These are phyloP conservation scores for Amazona finschi DNA, from an alignment of 2,797 vertebrate genomes.

Conservation along the genomic window DNA sequence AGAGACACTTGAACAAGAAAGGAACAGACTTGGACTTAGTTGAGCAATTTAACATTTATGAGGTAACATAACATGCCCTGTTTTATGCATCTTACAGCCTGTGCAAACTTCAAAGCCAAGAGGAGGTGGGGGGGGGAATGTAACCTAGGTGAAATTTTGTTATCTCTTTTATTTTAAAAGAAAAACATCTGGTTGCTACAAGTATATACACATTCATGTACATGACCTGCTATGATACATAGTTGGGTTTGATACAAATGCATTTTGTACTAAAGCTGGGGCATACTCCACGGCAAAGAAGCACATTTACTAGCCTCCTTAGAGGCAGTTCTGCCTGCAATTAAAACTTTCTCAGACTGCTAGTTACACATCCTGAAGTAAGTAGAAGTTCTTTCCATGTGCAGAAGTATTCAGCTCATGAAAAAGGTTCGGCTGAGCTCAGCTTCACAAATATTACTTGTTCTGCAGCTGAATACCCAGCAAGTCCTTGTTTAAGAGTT, in stretches of 20 bases:
- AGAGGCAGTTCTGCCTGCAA: neutral
- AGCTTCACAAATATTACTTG: neutral
- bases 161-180: constrained; percentile 52
- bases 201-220: neutral
- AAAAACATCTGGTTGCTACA: constrained; percentile 29
- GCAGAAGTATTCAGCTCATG: neutral
- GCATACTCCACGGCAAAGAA: neutral
- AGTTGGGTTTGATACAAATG: neutral
- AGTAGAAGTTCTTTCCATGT: neutral
- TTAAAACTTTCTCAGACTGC: constrained; percentile 17
- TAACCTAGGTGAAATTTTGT: constrained; percentile 33
- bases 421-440: neutral
- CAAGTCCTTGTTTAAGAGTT: neutral
- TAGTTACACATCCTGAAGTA: neutral
- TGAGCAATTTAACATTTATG: constrained; percentile 96
- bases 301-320: neutral
- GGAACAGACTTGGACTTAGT: constrained; percentile 93
- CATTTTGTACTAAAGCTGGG: neutral
- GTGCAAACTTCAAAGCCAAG: constrained; percentile 17
- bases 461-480: neutral
- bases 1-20: constrained; percentile 91
- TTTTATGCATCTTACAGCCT: constrained; percentile 17
- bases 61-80: constrained; percentile 79
- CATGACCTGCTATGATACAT: neutral
- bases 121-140: neutral